phyloP scores from a whole-genome alignment of 1,140 invertebrate genomes.

The Conopomorpha cramerella region DNA sequence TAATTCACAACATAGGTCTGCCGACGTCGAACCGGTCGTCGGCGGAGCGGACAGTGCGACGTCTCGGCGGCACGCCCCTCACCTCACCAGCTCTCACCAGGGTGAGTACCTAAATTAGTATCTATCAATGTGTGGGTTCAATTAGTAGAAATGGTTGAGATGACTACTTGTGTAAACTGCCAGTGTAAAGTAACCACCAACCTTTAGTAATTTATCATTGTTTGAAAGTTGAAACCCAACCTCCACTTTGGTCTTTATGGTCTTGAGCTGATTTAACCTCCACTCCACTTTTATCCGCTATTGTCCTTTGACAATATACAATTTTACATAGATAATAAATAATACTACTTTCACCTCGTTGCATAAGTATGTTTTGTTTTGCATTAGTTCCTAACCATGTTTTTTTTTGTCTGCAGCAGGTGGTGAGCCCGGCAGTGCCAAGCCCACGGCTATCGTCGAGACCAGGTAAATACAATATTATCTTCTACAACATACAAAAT shows the following conservation, averaged over 20 bases:
- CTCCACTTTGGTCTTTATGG: too few relatives aligned
- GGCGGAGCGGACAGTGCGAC: conserved; percentile 29
- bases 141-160: not conserved
- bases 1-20: too few relatives aligned
- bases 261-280: too few relatives aligned
- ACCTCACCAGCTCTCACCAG: conserved; percentile 39
- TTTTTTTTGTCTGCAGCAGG: conserved; percentile 22
- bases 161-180: not conserved
- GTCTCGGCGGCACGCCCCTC: conserved; percentile 39
- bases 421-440: conserved; percentile 35
- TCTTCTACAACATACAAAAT: not conserved
- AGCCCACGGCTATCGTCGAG: conserved; percentile 30
- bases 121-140: not conserved
- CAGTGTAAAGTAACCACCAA: too few relatives aligned
- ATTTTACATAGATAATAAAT: not conserved
- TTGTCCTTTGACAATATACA: too few relatives aligned
- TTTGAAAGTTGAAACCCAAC: too few relatives aligned
- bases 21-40: conserved; percentile 43
- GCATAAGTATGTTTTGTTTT: not conserved
- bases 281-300: too few relatives aligned
- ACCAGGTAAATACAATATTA: conserved; percentile 22
- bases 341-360: not conserved
- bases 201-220: too few relatives aligned
- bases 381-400: not conserved
- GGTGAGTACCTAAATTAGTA: conserved; percentile 11